Evolutionary conservation across 2,888 invertebrate species (phyloP), one percentile per base, ranked within the genome.

Genomic region (Chrysina gloriosa): DNA sequence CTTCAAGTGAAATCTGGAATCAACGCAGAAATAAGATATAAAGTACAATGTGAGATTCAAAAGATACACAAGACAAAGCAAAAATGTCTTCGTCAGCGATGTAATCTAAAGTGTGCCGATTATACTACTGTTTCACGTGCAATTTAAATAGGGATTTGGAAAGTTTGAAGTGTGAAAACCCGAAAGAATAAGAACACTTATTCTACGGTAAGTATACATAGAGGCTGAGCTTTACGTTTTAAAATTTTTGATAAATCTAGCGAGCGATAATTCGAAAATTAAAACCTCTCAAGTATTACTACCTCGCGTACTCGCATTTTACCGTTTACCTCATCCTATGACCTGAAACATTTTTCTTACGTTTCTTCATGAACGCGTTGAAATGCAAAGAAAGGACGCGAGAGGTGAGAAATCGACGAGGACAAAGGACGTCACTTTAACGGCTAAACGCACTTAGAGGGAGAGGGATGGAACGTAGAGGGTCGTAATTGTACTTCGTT

Each of bases 261-360:
- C 7, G 45, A 14, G 29, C 27, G 29, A 29, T 50, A 14, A 6
- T 27, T 29, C 6, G 27, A 7, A 27, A 45, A 50, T 50, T 50
- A 50, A 29, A 50, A 50, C 27, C 50, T 29, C n/a, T 50, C 29
- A 16, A 50, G 27, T 50, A 50, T n/a, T 27, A 27, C 29, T 27
- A 45, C 45, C 9, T 45, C 9, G 3, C 27, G 29, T 14, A 50
- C 27, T 50, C 21, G 29, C 50, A 50, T 50, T 50, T 27, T 29
- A 50, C 50, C 4, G 27, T 50, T 29, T 16, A 11, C 27, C 47
- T 47, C 36, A 14, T 14, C 1, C 27, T 16, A 2, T 29, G 50
- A 50, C 50, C 14, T 29, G 29, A 50, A 50, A 50, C 29, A 50
- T 50, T 50, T 50, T 50, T n/a, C n/a, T n/a, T 50, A 27, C 50